Evolutionary conservation across 2,797 vertebrate genomes (phyloP).

Genomic region (Oryzias dopingdopingensis): DNA sequence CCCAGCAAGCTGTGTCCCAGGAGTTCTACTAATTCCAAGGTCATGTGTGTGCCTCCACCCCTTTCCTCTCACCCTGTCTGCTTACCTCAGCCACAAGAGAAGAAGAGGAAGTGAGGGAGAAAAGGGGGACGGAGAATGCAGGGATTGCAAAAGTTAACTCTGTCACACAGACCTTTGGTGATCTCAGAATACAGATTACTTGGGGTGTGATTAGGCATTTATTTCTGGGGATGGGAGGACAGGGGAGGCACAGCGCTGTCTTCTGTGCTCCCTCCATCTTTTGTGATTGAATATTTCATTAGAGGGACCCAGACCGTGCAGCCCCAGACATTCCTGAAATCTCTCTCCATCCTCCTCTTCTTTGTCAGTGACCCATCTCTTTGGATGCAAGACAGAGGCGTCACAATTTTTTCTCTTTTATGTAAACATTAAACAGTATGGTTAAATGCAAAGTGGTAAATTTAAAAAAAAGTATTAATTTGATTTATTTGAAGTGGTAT

Average conservation of each 20-base stretch:
- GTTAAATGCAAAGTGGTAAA: too few species aligned
- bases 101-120: conserved; percentile 35
- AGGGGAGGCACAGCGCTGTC: conserved; percentile 35
- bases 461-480: too few species aligned
- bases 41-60: conserved; percentile 60
- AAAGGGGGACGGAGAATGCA: conserved; percentile 29
- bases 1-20: conserved; percentile 72
- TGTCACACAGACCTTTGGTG: conserved; percentile 32
- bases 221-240: conserved; percentile 44
- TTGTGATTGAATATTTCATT: conserved; percentile 61
- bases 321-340: conserved; percentile 57
- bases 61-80: conserved; percentile 48
- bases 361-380: conserved; percentile 50
- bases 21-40: conserved; percentile 81
- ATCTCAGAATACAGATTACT: conserved; percentile 31
- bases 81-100: conserved; percentile 46
- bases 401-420: conserved; percentile 62
- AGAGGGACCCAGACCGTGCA: conserved; percentile 31
- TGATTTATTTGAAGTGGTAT: too few species aligned
- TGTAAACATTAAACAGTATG: conserved; percentile 22
- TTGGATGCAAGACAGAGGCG: conserved; percentile 55
- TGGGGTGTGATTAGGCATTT: conserved; percentile 46
- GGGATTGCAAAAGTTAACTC: conserved; percentile 33
- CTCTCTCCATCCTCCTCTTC: conserved; percentile 33
- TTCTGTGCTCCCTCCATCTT: conserved; percentile 35